A percentile compares a stretch with the other conserved stretches of the same genome.
Evolutionary conservation across 2,113 vertebrate genomes (phyloP).

Genomic region (Empidonax traillii): DNA sequence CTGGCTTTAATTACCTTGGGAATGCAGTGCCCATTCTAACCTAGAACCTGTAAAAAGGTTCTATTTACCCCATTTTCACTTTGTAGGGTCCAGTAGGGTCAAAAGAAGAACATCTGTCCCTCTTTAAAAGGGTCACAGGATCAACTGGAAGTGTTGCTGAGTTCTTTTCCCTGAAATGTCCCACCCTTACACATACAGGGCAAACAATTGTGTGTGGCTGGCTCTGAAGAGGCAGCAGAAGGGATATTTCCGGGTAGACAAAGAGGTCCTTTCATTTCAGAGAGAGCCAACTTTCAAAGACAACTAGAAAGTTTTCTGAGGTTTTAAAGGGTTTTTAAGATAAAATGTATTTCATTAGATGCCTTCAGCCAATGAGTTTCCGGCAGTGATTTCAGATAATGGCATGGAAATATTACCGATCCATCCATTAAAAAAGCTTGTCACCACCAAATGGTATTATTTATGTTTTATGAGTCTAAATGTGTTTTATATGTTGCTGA

Average conservation of each 20-base stretch:
- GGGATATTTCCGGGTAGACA: not conserved
- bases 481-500: conserved; percentile 56
- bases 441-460: conserved; percentile 55
- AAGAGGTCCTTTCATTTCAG: not conserved
- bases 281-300: not conserved
- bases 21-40: not conserved
- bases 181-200: not conserved
- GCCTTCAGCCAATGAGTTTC: conserved; percentile 35
- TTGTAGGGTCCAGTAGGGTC: not conserved
- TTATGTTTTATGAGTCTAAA: conserved; percentile 72
- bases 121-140: not conserved
- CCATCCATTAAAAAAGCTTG: conserved; percentile 52
- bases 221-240: not conserved
- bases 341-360: conserved; percentile 15
- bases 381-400: conserved; percentile 30
- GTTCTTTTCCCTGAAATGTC: not conserved
- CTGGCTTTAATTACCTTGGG: not conserved
- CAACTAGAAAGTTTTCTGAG: not conserved
- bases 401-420: conserved; percentile 51
- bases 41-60: not conserved
- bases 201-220: not conserved
- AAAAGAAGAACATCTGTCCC: not conserved
- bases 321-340: not conserved
- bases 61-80: not conserved
- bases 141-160: not conserved